Evolutionary conservation across 2,888 invertebrate genomes (phyloP), one percentile per base, ranked within the genome.

Genomic region (Apocheima hispidaria): DNA sequence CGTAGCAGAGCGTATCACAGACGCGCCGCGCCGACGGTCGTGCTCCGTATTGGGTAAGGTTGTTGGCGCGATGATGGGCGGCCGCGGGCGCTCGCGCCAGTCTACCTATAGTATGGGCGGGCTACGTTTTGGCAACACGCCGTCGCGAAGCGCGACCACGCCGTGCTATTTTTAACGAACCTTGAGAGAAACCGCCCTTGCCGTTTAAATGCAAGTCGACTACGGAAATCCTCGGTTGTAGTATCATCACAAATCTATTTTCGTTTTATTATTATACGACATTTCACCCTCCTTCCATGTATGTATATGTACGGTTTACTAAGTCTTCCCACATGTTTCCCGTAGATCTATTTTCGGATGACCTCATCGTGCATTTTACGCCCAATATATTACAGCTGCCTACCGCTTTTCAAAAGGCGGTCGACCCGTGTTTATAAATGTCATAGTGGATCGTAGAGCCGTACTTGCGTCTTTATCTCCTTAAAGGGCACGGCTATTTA

Each of bases 141-240:
- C 50, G 86, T 82, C 73, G 59, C 63, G 52, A 66, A 62, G 62
- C 70, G 65, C 63, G 14, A 14, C 35, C n/a, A 7, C 62, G 82
- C 68, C 60, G 62, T 62, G 83, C 90, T 92, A 92, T 92, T 91
- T 91, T 87, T 91, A 90, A 84, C 83, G 80, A 89, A 92, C 91
- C 92, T 91, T 92, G 92, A 89, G 84, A 86, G 77, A 86, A 87
- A 85, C 88, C 87, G 91, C 90, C 91, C 91, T 91, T 92, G 90
- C 82, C 78, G 82, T 78, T 79, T 84, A 82, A 84, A 82, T 78
- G 69, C 74, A 80, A 74, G 69, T 75, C 72, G 75, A 74, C 78
- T 74, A 80, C 75, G 75, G 73, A 73, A 73, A 72, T 77, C 73
- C 67, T 77, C 70, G 72, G 72, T 9, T 30, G 14, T 10, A 73